Evolutionary conservation across 2,888 invertebrate genomes (phyloP), one percentile per base, ranked within the genome.

Genomic region (Bellardia pandia): DNA sequence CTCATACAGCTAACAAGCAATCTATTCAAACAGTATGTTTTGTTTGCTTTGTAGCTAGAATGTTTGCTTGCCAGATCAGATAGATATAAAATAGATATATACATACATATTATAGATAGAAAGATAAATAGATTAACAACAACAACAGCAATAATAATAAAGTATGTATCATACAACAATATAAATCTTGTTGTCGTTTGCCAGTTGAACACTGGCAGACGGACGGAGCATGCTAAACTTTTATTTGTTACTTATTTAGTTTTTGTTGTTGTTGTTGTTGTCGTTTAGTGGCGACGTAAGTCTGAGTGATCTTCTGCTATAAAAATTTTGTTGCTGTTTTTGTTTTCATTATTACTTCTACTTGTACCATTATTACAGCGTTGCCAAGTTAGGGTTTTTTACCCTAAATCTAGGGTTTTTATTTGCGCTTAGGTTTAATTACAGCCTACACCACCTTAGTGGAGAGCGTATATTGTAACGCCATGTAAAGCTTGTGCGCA

Each of bases 241-340:
- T n/a, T n/a, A n/a, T n/a, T n/a, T n/a, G n/a, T n/a, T n/a, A n/a
- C n/a, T n/a, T 30, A 9, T 45, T 48, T 42, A 9, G 11, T 45
- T 11, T 45, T 45, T 45, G 13, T 45, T 45, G 13, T 45, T 45
- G 45, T 56, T 42, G 64, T 72, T n/a, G 16, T 78, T 69, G 37
- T 9, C 66, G 78, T 74, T 53, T 45, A 75, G 77, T 85, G 86
- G 87, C 87, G 87, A 87, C 87, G 85, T 69, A 87, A 87, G 87
- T 81, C 87, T 87, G 81, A 87, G 77, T 77, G 87, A 87, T 87
- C 85, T 81, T 85, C 74, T 87, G 81, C 74, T 78, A 85, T 86
- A 75, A 84, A 84, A 77, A 76, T 48, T 14, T 30, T 79, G 42
- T 23, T 79, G 76, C 11, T 76, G 76, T 56, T 82, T 45, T 78